Percentiles rank a stretch among this genome's conserved stretches.
Conservation (phyloP, 2,888 invertebrate species). For the Eudemis profundana region DNA sequence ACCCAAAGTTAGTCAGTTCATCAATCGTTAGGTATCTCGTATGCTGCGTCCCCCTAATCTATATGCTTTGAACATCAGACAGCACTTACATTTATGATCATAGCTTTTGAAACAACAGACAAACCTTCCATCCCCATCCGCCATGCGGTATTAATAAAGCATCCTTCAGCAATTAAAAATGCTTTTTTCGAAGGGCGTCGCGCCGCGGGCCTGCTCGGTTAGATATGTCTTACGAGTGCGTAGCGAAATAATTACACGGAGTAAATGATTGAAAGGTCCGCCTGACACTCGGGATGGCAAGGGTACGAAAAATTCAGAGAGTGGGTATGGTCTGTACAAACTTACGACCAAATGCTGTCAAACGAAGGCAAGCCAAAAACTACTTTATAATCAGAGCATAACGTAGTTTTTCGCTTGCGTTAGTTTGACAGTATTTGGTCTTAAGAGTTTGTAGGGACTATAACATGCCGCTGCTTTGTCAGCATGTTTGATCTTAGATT, state of each 20-base stretch:
- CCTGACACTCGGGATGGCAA: constrained; percentile 55
- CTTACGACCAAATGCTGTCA: no score
- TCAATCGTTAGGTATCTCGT: no score
- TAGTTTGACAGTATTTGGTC: no score
- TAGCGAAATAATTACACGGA: constrained; percentile 82
- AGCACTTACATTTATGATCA: not conserved
- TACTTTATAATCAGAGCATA: no score
- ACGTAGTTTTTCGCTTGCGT: no score
- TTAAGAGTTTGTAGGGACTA: no score
- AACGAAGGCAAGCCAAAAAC: no score
- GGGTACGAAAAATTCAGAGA: constrained; percentile 52
- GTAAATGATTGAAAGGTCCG: constrained; percentile 82
- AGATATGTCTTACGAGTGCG: constrained; percentile 64
- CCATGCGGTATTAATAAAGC: constrained; percentile 59
- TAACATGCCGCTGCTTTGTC: no score
- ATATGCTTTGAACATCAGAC: not conserved
- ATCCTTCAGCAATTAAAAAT: constrained; percentile 77
- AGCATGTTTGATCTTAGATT: no score
- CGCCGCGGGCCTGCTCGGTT: constrained; percentile 69
- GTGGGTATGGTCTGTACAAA: no score
- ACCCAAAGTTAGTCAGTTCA: no score
- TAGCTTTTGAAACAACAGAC: not conserved
- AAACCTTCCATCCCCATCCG: constrained; percentile 1
- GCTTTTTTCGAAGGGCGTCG: constrained; percentile 57
- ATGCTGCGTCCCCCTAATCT: no score